Percentiles rank a stretch among this genome's conserved stretches.
These are phyloP conservation scores for Drosophila colorata DNA, from an alignment of 2,888 invertebrate species.

Conservation along the genomic window DNA sequence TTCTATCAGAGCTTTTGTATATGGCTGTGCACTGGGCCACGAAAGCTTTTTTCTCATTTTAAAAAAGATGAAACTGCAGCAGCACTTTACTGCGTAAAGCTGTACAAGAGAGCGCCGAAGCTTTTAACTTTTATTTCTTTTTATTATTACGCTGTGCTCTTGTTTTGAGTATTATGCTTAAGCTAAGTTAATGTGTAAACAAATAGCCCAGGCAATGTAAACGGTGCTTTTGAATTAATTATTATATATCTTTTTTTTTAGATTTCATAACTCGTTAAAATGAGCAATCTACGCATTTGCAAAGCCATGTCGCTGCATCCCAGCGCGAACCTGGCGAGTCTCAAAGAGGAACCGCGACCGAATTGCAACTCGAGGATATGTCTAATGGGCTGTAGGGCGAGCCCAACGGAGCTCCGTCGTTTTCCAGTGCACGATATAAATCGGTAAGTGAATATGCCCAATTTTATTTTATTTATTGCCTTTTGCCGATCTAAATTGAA, in stretches of 20 bases:
- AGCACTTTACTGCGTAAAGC: constrained; percentile 45
- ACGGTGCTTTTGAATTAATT: not conserved
- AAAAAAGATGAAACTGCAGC: constrained; percentile 50
- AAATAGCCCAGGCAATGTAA: constrained; percentile 16
- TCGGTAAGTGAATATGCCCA: constrained; percentile 63
- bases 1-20: constrained; percentile 58
- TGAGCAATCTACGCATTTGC: constrained; percentile 64
- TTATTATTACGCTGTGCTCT: constrained; percentile 10
- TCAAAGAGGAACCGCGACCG: not conserved
- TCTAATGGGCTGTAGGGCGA: constrained; percentile 73
- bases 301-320: constrained; percentile 63
- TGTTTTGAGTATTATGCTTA: constrained; percentile 27
- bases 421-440: constrained; percentile 77
- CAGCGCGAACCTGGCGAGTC: constrained; percentile 24
- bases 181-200: constrained; percentile 28
- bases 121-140: constrained; percentile 42
- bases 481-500: constrained; percentile 41
- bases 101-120: constrained; percentile 37
- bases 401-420: constrained; percentile 71
- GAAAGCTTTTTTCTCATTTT: constrained; percentile 41
- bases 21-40: constrained; percentile 32
- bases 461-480: constrained; percentile 16
- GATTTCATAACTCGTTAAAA: constrained; percentile 16
- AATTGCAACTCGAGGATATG: constrained; percentile 54
- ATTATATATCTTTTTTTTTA: constrained; percentile 6